These are phyloP conservation scores for Meandrina meandrites DNA, from an alignment of 92 coral and sea anemone genomes.

Conservation along the genomic window DNA sequence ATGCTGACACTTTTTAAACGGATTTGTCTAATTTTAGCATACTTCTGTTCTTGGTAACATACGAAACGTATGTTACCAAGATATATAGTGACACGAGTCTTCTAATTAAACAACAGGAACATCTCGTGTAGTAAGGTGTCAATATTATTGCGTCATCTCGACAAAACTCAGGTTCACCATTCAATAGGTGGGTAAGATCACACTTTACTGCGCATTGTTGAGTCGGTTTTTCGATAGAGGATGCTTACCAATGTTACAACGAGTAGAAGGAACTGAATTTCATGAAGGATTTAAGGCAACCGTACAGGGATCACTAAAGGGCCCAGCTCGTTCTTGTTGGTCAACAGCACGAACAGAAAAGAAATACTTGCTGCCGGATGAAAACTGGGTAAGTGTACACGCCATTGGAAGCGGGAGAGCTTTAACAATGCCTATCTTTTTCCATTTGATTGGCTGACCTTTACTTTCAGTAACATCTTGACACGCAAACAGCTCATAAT, in stretches of 20 bases:
- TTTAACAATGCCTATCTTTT: conserved; percentile 94
- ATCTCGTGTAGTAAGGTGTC: neutral
- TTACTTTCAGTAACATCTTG: conserved; percentile 76
- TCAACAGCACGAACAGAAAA: conserved; percentile 98
- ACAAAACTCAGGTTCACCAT: neutral
- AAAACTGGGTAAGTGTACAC: conserved; percentile 95
- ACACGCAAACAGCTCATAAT: conserved; percentile 91
- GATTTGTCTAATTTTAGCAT: too few relatives aligned
- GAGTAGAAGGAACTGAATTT: neutral
- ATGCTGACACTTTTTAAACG: too few relatives aligned
- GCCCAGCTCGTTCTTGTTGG: conserved; percentile 81
- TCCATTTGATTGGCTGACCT: conserved; percentile 84
- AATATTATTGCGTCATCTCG: neutral
- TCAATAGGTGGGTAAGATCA: neutral
- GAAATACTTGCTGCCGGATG: conserved; percentile 89
- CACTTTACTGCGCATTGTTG: neutral
- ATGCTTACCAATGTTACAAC: neutral
- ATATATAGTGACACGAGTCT: neutral
- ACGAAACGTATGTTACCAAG: neutral
- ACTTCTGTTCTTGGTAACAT: too few relatives aligned
- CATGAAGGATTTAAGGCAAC: conserved; percentile 11
- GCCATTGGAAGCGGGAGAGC: conserved; percentile 99
- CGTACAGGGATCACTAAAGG: conserved; percentile 87
- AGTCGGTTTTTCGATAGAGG: too few relatives aligned
- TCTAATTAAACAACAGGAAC: neutral